Percentiles rank a stretch among this genome's conserved stretches.
phyloP scores from a whole-genome alignment of 2,113 vertebrate genomes.

The Tyrannus savana region DNA sequence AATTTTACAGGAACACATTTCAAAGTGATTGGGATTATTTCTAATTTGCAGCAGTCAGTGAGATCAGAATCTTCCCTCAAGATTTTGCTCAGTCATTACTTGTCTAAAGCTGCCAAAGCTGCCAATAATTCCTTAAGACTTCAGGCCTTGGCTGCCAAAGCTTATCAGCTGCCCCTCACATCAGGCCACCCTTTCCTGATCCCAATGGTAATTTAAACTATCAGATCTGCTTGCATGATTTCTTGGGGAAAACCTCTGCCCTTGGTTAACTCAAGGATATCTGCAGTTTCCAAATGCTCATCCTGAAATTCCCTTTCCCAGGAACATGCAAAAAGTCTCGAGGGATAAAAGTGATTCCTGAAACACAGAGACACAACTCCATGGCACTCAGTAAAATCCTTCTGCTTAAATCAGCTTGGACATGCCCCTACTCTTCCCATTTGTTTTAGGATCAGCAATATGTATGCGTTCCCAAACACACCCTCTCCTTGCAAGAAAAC shows the following conservation, averaged over 20 bases:
- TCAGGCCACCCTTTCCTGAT: not conserved
- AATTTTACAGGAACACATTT: not conserved
- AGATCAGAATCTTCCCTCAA: not conserved
- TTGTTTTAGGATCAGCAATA: not conserved
- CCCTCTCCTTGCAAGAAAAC: not conserved
- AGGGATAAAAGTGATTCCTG: not conserved
- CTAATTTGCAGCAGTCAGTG: not conserved
- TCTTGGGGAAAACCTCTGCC: not conserved
- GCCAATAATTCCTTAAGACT: not conserved
- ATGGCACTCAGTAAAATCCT: not conserved
- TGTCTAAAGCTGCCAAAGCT: not conserved
- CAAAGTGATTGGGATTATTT: not conserved
- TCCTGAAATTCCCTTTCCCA: not conserved
- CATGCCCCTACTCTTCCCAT: not conserved
- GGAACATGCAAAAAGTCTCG: not conserved
- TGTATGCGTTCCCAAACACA: not conserved
- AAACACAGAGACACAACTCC: not conserved
- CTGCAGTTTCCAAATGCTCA: not conserved
- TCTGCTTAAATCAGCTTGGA: not conserved
- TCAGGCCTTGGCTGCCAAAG: not conserved
- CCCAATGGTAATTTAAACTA: not conserved
- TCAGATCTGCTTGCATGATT: not conserved
- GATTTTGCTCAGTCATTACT: conserved; percentile 15
- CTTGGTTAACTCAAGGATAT: not conserved
- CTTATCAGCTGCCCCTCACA: not conserved